These are phyloP conservation scores for Hydriomena furcata DNA, from an alignment of 2,888 invertebrate species.

Conservation along the genomic window DNA sequence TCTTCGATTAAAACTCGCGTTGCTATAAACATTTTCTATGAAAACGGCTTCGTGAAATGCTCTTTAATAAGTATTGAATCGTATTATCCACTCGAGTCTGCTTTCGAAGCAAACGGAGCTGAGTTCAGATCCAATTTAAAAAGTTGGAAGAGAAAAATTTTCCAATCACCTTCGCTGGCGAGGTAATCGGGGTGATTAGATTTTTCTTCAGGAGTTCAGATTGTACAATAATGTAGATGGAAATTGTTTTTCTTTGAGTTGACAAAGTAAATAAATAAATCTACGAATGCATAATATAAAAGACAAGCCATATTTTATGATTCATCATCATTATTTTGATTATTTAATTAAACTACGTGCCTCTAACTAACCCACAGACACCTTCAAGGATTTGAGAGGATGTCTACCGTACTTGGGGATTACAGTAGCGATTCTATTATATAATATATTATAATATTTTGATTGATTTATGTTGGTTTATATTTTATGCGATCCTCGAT, in stretches of 20 bases:
- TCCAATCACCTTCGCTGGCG: constrained; percentile 71
- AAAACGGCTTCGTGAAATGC: constrained; percentile 2
- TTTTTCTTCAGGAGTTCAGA: constrained; percentile 46
- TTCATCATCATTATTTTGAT: no score
- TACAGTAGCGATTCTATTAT: no score
- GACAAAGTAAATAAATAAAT: constrained; percentile 12
- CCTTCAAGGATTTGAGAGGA: no score
- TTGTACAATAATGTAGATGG: constrained; percentile 19
- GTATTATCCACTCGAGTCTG: constrained; percentile 66
- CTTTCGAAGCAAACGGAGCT: constrained; percentile 70
- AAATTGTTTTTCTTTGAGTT: constrained; percentile 23
- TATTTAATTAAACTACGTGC: no score
- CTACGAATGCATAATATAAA: no score
- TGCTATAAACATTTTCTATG: not conserved
- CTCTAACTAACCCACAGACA: no score
- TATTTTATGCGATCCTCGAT: no score
- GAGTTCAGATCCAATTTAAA: constrained; percentile 78
- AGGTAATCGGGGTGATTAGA: constrained; percentile 72
- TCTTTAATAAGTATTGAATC: constrained; percentile 70
- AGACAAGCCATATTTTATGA: no score
- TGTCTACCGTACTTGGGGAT: no score
- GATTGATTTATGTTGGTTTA: no score
- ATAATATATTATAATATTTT: no score
- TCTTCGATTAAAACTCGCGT: not conserved
- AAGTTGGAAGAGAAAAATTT: constrained; percentile 75